Evolutionary conservation across 2,888 invertebrate species (phyloP).

Genomic region (Metallyticus violacea): DNA sequence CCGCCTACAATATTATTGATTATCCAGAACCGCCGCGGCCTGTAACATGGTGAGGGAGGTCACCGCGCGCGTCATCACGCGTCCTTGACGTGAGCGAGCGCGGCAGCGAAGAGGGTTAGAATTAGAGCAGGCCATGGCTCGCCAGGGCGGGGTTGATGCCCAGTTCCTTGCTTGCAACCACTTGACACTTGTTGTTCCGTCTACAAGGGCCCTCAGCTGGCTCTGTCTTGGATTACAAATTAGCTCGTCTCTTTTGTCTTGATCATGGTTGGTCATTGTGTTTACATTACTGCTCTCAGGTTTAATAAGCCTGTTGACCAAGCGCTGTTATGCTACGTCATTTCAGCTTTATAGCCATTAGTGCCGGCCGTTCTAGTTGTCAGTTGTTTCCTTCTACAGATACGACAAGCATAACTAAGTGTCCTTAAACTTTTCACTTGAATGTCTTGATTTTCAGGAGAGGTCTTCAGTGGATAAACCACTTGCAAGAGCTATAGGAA

Average conservation of each 20-base stretch:
- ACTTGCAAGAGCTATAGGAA: no score
- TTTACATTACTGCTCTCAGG: background rate
- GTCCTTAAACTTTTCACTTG: background rate
- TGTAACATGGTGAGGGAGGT: constrained; percentile 6
- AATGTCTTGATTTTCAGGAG: no score
- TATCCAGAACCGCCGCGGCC: background rate
- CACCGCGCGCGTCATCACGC: constrained; percentile 26
- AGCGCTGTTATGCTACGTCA: background rate
- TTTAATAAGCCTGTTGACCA: background rate
- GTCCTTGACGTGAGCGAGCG: constrained; percentile 9
- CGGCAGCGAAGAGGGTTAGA: background rate
- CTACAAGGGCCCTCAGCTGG: background rate
- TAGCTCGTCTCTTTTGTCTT: background rate
- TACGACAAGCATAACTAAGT: background rate
- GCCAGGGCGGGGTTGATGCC: background rate
- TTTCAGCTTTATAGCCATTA: background rate
- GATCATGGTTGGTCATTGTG: background rate
- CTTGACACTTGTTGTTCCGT: background rate
- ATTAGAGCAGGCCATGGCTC: constrained; percentile 2
- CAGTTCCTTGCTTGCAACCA: background rate
- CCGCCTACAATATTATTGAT: background rate
- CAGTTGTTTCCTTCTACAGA: background rate
- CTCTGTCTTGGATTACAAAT: no score
- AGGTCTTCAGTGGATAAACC: no score
- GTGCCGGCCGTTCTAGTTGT: background rate